Conservation (phyloP, 2,797 vertebrate genomes). For the Chloroceryle amazona region DNA sequence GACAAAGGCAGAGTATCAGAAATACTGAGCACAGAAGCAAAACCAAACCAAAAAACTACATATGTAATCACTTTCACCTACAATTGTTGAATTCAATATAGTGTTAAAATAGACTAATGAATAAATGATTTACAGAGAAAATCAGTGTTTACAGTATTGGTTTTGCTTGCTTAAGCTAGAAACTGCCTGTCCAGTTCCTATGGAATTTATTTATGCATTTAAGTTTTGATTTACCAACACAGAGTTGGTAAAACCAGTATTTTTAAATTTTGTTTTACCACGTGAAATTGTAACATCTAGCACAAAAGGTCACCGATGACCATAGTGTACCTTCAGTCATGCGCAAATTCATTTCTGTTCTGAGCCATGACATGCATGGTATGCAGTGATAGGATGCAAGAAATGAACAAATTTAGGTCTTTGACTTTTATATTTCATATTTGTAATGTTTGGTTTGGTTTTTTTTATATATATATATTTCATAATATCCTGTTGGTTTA, state of each 20-base stretch:
- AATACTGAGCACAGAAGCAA: neutral
- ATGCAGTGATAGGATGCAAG: neutral
- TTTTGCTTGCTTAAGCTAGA: neutral
- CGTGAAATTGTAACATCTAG: neutral
- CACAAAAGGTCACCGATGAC: neutral
- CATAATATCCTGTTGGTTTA: neutral
- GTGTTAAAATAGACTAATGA: neutral
- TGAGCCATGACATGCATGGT: neutral
- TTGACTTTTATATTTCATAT: neutral
- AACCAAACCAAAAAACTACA: neutral
- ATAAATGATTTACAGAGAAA: neutral
- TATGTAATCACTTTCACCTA: neutral
- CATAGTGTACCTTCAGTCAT: neutral
- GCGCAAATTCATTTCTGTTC: neutral
- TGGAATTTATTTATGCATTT: neutral
- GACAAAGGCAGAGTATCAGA: neutral
- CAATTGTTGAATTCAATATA: neutral
- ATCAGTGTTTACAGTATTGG: neutral
- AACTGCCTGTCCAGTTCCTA: neutral
- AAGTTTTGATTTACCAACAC: neutral
- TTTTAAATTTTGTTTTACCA: neutral
- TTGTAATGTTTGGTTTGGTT: neutral
- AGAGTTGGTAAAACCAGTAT: neutral
- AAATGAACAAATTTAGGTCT: neutral
- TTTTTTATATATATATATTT: neutral